Evolutionary conservation across 23 tunicate genomes (phyloP).

Genomic region (Styela clava): DNA sequence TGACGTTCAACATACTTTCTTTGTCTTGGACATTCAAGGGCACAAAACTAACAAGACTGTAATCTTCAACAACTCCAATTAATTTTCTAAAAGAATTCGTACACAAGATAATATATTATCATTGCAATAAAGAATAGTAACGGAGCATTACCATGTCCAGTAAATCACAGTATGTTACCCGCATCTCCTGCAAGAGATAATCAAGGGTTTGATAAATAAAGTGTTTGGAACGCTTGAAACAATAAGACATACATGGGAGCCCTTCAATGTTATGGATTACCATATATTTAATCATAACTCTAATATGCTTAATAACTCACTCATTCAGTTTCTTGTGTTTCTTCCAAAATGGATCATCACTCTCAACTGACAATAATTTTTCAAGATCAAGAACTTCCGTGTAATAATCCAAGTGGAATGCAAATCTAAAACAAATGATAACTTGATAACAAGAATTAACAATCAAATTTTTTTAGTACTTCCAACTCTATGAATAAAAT

Average conservation of each 20-base stretch:
- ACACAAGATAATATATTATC: too few species aligned
- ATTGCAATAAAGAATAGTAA: too few species aligned
- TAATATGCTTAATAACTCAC: too few species aligned
- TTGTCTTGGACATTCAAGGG: conserved; percentile 88
- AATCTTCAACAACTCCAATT: conserved; percentile 86
- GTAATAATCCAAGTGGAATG: conserved; percentile 88
- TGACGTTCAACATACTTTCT: conserved; percentile 70
- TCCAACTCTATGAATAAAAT: too few species aligned
- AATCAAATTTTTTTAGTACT: too few species aligned
- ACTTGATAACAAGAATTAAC: not conserved
- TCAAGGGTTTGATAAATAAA: too few species aligned
- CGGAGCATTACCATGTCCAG: too few species aligned
- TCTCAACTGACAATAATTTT: conserved; percentile 48
- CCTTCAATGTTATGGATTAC: too few species aligned
- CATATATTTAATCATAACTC: too few species aligned
- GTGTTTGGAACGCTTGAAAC: too few species aligned
- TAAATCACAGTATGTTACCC: too few species aligned
- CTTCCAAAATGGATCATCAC: conserved; percentile 52
- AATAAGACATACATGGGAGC: too few species aligned
- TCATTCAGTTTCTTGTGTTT: conserved; percentile 68
- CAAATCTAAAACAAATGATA: conserved; percentile 43
- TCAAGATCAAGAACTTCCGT: conserved; percentile 88
- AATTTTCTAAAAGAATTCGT: conserved; percentile 44
- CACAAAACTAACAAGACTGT: conserved; percentile 85
- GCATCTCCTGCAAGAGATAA: not conserved